Evolutionary conservation across 37 sponge, comb jelly and placozoan species (phyloP), one percentile per base, ranked within the genome.

Genomic region (Cladorhizidae sp.): DNA sequence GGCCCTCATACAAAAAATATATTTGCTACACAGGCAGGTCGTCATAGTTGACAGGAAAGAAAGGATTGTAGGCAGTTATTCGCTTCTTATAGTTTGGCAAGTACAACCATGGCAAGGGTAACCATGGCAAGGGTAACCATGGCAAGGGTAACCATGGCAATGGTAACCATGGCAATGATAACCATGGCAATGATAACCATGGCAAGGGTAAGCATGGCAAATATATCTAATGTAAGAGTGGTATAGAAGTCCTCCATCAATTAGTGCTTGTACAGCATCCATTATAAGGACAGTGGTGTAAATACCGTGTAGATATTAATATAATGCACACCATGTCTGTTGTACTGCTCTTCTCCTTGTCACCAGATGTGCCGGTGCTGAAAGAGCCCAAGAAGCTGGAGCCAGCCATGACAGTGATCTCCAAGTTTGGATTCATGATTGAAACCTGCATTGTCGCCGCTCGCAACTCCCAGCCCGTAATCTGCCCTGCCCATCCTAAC

Each of bases 361-460:
- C 15, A 15, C 23, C 26, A 58, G 59, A 58, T 26, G 20, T 58
- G 49, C 49, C 49, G 6, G 59, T 21, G 14, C 18, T 58, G 59
- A 58, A 21, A 25, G 59, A 58, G 20, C 59, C 59, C 59, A 6
- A 26, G 59, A 6, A 18, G 59, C 26, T 58, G 59, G 59, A 58
- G 5, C 3, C 8, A n/a, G 56, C 54, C 1, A 57, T 87, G 17
- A 54, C 25, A 0, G 39, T 29, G 45, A 84, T 77, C 20, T 76
- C 87, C 58, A 83, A 80, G 73, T 90, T 90, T 84, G 94, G 91
- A 18, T 94, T 94, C 86, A 90, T 94, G 87, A 71, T 94, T 5
- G 94, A 94, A 22, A 43, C 62, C 38, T 80, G 87, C 41, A 74
- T 94, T 29, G 25, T 72, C n/a, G 61, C 88, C 25, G 35, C 77